phyloP scores from a whole-genome alignment of 2,113 vertebrate genomes.

The Bubo bubo region DNA sequence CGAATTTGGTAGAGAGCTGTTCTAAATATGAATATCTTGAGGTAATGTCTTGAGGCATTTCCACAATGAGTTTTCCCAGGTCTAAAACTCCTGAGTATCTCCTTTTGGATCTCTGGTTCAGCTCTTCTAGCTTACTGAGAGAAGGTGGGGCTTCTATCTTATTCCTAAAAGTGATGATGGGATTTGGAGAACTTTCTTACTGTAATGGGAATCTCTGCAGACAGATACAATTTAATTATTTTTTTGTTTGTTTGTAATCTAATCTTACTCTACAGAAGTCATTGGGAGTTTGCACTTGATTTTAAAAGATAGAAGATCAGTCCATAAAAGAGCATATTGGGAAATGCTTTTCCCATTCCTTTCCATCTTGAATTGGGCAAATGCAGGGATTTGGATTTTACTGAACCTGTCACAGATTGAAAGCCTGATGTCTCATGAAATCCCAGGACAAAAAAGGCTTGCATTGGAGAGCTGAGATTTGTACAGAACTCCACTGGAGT shows the following conservation, averaged over 20 bases:
- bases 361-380: background rate
- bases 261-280: background rate
- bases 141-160: background rate
- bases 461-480: background rate
- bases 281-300: background rate
- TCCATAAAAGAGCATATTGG: background rate
- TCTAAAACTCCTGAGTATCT: background rate
- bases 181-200: background rate
- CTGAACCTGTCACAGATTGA: background rate
- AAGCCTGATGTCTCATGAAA: background rate
- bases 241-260: background rate
- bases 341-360: background rate
- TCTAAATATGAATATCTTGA: background rate
- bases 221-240: background rate
- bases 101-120: background rate
- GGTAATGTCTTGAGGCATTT: background rate
- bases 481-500: background rate
- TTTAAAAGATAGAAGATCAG: background rate
- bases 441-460: background rate
- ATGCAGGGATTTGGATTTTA: background rate
- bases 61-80: background rate
- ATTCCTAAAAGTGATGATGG: background rate
- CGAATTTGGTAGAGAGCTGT: background rate
- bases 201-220: background rate
- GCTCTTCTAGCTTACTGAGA: background rate